Percentiles rank a stretch among this genome's conserved stretches.
Conservation (phyloP, 2,888 invertebrate genomes). For the Microctonus brassicae region DNA sequence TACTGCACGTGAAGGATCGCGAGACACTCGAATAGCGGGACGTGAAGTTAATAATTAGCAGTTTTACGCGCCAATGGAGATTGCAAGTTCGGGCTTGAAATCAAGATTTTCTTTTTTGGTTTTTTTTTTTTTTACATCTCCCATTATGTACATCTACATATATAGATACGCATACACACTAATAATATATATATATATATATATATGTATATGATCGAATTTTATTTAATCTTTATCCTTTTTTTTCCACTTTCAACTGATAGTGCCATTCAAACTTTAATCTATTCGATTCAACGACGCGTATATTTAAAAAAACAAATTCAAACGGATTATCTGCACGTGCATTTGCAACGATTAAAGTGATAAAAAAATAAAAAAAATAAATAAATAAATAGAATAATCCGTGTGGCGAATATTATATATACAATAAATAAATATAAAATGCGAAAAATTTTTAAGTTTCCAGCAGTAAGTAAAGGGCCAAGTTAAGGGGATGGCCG, state of each 20-base stretch:
- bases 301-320: not conserved
- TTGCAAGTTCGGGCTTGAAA: not conserved
- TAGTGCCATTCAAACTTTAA: not conserved
- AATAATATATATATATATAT: no score
- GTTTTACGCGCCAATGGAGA: not conserved
- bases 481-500: no score
- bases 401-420: not conserved
- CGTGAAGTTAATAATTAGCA: not conserved
- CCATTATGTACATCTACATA: no score
- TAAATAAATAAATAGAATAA: not conserved
- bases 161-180: no score
- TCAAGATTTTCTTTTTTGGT: not conserved
- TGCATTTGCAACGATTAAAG: conserved; percentile 21
- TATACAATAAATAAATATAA: not conserved
- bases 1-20: not conserved
- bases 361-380: not conserved
- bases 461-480: not conserved
- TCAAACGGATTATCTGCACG: conserved; percentile 1
- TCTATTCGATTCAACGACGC: not conserved
- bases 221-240: not conserved
- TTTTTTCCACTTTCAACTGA: not conserved
- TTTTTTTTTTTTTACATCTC: no score
- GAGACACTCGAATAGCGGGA: not conserved
- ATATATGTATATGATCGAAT: no score
- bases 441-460: not conserved